These are phyloP conservation scores for Holothuria leucospilota DNA, from an alignment of 53 echinoderm and acorn worm genomes.

Conservation along the genomic window DNA sequence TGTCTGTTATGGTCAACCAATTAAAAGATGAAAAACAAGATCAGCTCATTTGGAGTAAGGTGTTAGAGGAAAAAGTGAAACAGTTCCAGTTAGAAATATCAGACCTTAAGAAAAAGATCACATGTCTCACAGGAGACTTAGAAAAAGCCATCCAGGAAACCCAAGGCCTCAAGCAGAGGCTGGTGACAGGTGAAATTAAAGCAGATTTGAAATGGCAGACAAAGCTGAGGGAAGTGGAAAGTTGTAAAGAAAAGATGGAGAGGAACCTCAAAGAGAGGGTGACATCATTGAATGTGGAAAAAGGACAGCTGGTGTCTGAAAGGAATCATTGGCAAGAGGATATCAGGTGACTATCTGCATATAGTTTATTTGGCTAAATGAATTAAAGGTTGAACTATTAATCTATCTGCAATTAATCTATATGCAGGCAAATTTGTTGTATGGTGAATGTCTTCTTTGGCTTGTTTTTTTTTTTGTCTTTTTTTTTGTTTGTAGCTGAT, in stretches of 20 bases:
- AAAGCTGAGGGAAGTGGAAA: background rate
- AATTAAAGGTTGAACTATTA: too few relatives aligned
- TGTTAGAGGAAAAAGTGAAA: background rate
- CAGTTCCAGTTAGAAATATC: slow-evolving; percentile 21
- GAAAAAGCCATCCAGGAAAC: background rate
- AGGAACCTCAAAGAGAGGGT: background rate
- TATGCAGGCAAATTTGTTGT: too few relatives aligned
- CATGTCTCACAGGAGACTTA: slow-evolving; percentile 1
- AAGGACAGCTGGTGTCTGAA: background rate
- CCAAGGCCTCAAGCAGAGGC: slow-evolving; percentile 3
- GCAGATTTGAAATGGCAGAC: slow-evolving; percentile 23
- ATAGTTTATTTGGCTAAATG: too few relatives aligned
- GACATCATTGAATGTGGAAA: background rate
- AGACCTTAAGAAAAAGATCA: background rate
- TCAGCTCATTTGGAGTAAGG: slow-evolving; percentile 5
- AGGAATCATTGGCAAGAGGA: background rate
- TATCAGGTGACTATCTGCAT: too few relatives aligned
- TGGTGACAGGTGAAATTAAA: slow-evolving; percentile 11
- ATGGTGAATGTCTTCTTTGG: too few relatives aligned
- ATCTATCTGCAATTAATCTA: too few relatives aligned
- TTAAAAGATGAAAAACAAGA: slow-evolving; percentile 25
- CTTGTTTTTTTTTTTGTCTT: too few relatives aligned
- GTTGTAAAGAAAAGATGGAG: background rate
- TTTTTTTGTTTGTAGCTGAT: too few relatives aligned
- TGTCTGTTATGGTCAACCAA: background rate